These are phyloP conservation scores for Xiphophorus birchmanni DNA, from an alignment of 2,797 vertebrate genomes.

Conservation along the genomic window DNA sequence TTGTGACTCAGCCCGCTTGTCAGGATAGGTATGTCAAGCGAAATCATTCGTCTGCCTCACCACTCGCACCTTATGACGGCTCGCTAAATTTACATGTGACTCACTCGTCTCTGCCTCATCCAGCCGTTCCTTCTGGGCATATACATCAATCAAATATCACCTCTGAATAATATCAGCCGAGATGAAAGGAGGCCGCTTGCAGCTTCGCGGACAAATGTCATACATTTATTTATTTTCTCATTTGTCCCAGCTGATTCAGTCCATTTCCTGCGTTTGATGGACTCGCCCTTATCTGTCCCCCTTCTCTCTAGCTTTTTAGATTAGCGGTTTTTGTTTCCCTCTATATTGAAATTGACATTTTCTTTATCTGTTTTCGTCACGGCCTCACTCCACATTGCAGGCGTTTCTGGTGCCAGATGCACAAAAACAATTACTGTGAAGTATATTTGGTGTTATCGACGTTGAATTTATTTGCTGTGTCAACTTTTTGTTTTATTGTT, in stretches of 20 bases:
- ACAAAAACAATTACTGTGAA: neutral
- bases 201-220: conserved; percentile 46
- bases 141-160: conserved; percentile 61
- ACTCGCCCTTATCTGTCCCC: conserved; percentile 3
- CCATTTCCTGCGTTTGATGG: conserved; percentile 21
- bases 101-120: conserved; percentile 49
- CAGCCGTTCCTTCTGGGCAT: conserved; percentile 41
- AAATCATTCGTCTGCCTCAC: conserved; percentile 57
- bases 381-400: neutral
- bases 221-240: conserved; percentile 38
- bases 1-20: conserved; percentile 63
- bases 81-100: conserved; percentile 67
- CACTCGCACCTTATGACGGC: conserved; percentile 48
- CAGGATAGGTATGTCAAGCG: conserved; percentile 58
- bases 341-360: neutral
- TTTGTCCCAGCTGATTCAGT: conserved; percentile 34
- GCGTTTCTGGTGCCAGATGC: neutral
- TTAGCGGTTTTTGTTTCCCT: conserved; percentile 9
- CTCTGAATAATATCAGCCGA: conserved; percentile 49
- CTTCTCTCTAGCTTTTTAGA: conserved; percentile 5
- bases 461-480: neutral
- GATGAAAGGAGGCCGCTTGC: conserved; percentile 47
- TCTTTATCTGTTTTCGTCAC: neutral
- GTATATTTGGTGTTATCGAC: neutral
- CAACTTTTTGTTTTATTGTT: neutral